These are phyloP conservation scores for Monomorium pharaonis DNA, from an alignment of 1,140 invertebrate genomes.

Conservation along the genomic window DNA sequence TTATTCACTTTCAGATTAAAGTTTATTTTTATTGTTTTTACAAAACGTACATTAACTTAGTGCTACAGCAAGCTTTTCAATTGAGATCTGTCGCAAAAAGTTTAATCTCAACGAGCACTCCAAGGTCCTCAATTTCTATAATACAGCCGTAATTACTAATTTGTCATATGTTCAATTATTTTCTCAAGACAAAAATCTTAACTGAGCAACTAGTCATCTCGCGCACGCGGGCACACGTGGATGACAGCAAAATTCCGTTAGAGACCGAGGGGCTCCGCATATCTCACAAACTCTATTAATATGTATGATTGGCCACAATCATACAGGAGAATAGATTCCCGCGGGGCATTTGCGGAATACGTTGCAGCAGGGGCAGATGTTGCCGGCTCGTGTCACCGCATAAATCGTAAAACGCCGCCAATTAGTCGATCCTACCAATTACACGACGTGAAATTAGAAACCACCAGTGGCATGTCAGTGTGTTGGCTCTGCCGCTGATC, in stretches of 20 bases:
- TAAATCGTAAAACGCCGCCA: conserved; percentile 76
- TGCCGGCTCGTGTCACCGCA: conserved; percentile 73
- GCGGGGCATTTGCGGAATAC: conserved; percentile 64
- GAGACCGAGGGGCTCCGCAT: conserved; percentile 57
- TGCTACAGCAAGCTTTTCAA: too few relatives aligned
- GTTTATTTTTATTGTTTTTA: too few relatives aligned
- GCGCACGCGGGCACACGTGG: background rate
- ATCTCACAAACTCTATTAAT: conserved; percentile 77
- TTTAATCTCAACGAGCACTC: background rate
- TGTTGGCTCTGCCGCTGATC: conserved; percentile 31
- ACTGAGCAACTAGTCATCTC: background rate
- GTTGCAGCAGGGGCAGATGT: conserved; percentile 71
- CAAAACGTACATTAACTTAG: too few relatives aligned
- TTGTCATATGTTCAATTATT: background rate
- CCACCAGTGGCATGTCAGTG: conserved; percentile 24
- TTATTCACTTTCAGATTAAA: too few relatives aligned
- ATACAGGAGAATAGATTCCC: conserved; percentile 70
- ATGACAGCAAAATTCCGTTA: conserved; percentile 65
- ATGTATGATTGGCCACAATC: conserved; percentile 80
- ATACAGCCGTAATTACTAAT: background rate
- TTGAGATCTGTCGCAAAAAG: background rate
- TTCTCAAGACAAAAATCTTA: conserved; percentile 6
- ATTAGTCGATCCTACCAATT: conserved; percentile 78
- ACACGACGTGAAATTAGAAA: conserved; percentile 70
- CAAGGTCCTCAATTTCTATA: background rate